Evolutionary conservation across 2,888 invertebrate species (phyloP).

Genomic region (Liodrosophila aerea): DNA sequence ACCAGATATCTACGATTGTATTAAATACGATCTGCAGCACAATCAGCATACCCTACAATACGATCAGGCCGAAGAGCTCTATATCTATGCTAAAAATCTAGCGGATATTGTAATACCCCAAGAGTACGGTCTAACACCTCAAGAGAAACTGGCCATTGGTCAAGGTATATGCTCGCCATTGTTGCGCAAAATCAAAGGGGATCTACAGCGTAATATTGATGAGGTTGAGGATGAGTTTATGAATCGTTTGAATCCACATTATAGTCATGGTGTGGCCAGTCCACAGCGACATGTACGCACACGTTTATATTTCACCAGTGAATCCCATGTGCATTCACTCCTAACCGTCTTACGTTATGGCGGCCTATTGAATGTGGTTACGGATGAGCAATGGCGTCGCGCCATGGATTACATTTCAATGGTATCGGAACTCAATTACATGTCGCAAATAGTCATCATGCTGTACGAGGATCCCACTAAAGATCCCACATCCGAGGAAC

Average conservation of each 20-base stretch:
- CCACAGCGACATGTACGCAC: conserved; percentile 99
- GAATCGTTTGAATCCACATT: conserved; percentile 97
- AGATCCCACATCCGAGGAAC: conserved; percentile 93
- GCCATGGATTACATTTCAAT: conserved; percentile 99
- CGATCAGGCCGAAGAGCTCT: conserved; percentile 93
- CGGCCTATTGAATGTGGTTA: conserved; percentile 91
- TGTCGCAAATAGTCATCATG: conserved; percentile 99
- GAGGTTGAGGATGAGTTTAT: conserved; percentile 97
- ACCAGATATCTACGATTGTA: conserved; percentile 99
- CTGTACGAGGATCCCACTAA: conserved; percentile 99
- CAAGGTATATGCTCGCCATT: conserved; percentile 99
- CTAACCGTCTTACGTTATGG: conserved; percentile 97
- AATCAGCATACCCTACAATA: conserved; percentile 97
- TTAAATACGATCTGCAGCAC: conserved; percentile 99
- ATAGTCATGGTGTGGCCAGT: conserved; percentile 98
- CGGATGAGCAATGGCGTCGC: conserved; percentile 98
- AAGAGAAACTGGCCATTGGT: conserved; percentile 97
- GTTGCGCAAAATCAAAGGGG: conserved; percentile 96
- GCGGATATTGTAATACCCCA: conserved; percentile 99
- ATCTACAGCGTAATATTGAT: conserved; percentile 96
- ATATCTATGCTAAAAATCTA: conserved; percentile 97
- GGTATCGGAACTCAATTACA: conserved; percentile 99
- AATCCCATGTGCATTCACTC: conserved; percentile 99
- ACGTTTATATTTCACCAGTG: conserved; percentile 99
- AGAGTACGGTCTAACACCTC: conserved; percentile 97